phyloP scores from a whole-genome alignment of 2,797 vertebrate genomes.

The Fratercula arctica region DNA sequence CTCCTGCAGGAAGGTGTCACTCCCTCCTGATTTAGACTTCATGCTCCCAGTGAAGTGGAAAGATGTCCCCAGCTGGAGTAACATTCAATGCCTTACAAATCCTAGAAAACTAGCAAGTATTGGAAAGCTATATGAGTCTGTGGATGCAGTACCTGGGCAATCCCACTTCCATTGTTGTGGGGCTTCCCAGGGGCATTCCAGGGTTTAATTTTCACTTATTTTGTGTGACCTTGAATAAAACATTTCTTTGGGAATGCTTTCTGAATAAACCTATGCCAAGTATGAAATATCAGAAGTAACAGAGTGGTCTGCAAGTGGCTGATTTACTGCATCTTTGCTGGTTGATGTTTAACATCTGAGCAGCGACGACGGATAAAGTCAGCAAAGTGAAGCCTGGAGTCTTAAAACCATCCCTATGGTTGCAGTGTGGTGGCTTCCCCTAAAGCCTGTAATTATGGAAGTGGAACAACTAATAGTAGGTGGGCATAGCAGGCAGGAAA shows the following conservation, averaged over 20 bases:
- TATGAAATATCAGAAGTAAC: not conserved
- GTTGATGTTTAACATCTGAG: not conserved
- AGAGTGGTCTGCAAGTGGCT: not conserved
- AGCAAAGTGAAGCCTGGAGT: not conserved
- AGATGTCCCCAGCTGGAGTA: not conserved
- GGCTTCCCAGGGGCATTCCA: not conserved
- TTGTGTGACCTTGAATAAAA: not conserved
- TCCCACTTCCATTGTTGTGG: not conserved
- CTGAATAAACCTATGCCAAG: not conserved
- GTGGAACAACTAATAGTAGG: not conserved
- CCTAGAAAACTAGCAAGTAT: not conserved
- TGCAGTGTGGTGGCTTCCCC: not conserved
- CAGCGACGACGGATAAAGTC: not conserved
- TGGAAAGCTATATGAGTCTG: not conserved
- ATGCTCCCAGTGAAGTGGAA: not conserved
- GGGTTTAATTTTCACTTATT: not conserved
- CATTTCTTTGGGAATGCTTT: not conserved
- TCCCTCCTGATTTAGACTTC: not conserved
- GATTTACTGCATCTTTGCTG: fast-evolving
- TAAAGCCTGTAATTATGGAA: fast-evolving
- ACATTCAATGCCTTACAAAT: not conserved
- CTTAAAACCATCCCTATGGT: not conserved
- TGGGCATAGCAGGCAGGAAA: not conserved
- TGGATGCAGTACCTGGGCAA: not conserved
- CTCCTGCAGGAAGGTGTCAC: not conserved